A percentile compares a stretch with the other conserved stretches of the same genome.
phyloP scores from a whole-genome alignment of 2,888 invertebrate species.

The Hanleya hanleyi region DNA sequence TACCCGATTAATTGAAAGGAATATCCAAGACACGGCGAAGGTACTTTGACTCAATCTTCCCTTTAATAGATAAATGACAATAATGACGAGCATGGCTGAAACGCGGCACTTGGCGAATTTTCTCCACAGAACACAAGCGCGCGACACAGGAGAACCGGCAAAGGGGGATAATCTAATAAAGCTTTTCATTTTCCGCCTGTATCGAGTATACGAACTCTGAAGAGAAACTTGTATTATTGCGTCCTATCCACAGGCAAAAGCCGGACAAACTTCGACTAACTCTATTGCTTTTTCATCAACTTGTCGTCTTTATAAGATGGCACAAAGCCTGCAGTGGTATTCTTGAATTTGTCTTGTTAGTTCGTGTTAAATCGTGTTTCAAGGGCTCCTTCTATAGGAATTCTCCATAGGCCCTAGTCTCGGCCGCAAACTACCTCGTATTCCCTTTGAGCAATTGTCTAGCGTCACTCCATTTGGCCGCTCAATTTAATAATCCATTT shows the following conservation, averaged over 20 bases:
- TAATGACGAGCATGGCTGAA: background rate
- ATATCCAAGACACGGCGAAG: background rate
- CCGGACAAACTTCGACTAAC: slow-evolving; percentile 7
- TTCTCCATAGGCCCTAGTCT: background rate
- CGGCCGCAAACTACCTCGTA: background rate
- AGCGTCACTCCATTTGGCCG: background rate
- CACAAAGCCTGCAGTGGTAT: background rate
- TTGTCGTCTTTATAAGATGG: slow-evolving; percentile 3
- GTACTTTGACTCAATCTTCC: background rate
- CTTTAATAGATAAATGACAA: slow-evolving; percentile 1
- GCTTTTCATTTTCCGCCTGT: background rate
- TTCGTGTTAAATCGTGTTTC: background rate
- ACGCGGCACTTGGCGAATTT: background rate
- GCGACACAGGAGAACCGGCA: background rate
- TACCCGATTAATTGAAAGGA: slow-evolving; percentile 6
- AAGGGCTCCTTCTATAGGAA: background rate
- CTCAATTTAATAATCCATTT: background rate
- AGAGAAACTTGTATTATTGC: background rate
- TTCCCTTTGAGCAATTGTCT: slow-evolving; percentile 3
- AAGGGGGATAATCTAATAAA: background rate
- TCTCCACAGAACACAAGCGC: too few relatives aligned
- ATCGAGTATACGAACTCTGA: slow-evolving; percentile 9
- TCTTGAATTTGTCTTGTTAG: background rate
- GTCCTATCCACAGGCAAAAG: background rate
- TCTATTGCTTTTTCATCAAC: slow-evolving; percentile 12